Evolutionary conservation across 2,888 invertebrate species (phyloP).

Genomic region (Platynereis dumerilii): DNA sequence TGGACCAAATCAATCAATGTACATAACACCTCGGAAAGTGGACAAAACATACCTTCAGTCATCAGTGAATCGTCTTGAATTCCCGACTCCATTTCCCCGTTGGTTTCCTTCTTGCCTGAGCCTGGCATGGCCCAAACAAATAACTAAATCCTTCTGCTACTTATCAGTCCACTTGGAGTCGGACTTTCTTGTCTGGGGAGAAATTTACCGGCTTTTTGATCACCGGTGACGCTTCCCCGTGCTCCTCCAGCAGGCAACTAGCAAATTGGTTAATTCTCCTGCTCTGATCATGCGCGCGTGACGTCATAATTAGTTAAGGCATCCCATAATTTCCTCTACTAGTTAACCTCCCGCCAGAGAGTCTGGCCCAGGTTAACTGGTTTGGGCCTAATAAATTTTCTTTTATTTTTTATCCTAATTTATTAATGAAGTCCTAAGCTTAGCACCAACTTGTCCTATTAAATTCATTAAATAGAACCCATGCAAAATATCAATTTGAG

Average conservation of each 20-base stretch:
- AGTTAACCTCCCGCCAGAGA: too few species aligned
- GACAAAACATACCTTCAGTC: too few species aligned
- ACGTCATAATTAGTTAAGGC: slow-evolving; percentile 37
- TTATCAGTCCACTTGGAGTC: background rate
- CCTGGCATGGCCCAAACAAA: background rate
- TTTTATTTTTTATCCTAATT: too few species aligned
- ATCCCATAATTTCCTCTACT: slow-evolving; percentile 29
- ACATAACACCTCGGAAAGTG: too few species aligned
- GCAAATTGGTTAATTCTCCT: slow-evolving; percentile 25
- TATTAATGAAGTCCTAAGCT: too few species aligned
- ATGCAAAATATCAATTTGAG: too few species aligned
- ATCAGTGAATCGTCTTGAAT: too few species aligned
- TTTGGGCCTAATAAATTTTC: too few species aligned
- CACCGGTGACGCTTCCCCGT: background rate
- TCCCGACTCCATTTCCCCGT: slow-evolving; percentile 16
- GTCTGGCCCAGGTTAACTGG: too few species aligned
- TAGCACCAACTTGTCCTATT: too few species aligned
- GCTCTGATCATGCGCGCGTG: slow-evolving; percentile 34
- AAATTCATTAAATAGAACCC: too few species aligned
- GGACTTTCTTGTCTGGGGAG: background rate
- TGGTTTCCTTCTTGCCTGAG: slow-evolving; percentile 6
- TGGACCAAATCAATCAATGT: too few species aligned
- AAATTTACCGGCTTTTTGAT: background rate
- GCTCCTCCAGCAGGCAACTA: background rate
- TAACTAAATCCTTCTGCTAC: slow-evolving; percentile 3